phyloP scores from a whole-genome alignment of 2,113 vertebrate genomes.

The Pelecanoides urinatrix region DNA sequence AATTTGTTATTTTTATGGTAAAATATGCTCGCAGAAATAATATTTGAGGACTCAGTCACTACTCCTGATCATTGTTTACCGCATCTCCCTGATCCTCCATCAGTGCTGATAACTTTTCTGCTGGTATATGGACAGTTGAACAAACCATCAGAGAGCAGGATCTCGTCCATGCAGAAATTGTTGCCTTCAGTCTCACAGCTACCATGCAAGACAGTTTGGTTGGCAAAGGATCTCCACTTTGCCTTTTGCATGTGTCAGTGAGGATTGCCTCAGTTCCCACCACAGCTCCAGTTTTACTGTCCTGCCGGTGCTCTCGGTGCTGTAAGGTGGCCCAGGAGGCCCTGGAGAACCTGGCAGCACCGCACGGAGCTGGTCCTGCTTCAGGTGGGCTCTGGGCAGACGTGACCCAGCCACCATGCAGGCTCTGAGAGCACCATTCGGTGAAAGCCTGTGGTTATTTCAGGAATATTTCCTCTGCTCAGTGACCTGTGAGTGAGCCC shows the following conservation, averaged over 20 bases:
- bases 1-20: not conserved
- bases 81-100: not conserved
- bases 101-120: not conserved
- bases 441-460: not conserved
- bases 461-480: not conserved
- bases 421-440: not conserved
- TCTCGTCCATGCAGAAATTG: not conserved
- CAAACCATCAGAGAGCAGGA: not conserved
- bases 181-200: not conserved
- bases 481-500: not conserved
- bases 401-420: not conserved
- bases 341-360: not conserved
- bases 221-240: not conserved
- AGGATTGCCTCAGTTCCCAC: not conserved
- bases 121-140: not conserved
- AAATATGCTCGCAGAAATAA: not conserved
- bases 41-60: not conserved
- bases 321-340: not conserved
- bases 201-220: no score
- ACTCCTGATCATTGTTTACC: not conserved
- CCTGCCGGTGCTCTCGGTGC: not conserved
- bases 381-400: not conserved
- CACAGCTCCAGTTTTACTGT: not conserved
- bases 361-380: rapidly evolving
- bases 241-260: not conserved